Evolutionary conservation across 2,888 invertebrate species (phyloP).

Genomic region (Sicus ferrugineus): DNA sequence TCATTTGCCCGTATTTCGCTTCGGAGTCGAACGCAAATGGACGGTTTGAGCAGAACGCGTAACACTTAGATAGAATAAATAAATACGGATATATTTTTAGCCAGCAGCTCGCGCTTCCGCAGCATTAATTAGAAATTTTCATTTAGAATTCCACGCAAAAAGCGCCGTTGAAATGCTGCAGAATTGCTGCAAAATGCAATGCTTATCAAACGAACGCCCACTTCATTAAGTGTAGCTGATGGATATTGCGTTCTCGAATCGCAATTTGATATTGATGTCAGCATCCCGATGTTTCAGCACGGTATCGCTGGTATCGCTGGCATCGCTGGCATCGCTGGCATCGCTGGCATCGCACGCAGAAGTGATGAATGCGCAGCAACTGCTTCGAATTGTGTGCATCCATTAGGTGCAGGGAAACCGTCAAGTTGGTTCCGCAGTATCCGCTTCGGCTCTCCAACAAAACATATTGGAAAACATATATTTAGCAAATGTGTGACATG

Average conservation of each 20-base stretch:
- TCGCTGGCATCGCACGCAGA: background rate
- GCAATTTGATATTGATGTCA: conserved; percentile 29
- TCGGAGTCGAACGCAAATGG: background rate
- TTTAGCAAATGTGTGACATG: too few relatives aligned
- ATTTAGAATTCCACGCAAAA: conserved; percentile 14
- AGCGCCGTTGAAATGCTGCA: background rate
- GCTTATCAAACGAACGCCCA: conserved; percentile 3
- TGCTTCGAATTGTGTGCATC: conserved; percentile 31
- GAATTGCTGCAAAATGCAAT: background rate
- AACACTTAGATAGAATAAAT: conserved; percentile 7
- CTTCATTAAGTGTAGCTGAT: conserved; percentile 11
- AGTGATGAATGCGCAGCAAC: conserved; percentile 44
- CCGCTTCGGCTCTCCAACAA: too few relatives aligned
- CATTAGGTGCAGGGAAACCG: background rate
- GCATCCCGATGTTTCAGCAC: background rate
- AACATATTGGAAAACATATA: too few relatives aligned
- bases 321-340: background rate
- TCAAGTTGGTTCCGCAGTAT: too few relatives aligned
- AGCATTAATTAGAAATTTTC: conserved; percentile 12
- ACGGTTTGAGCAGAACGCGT: background rate
- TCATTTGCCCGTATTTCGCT: background rate
- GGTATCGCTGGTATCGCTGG: background rate
- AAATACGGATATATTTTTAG: conserved; percentile 11
- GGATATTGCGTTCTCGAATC: conserved; percentile 7
- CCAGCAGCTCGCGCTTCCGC: too few relatives aligned